phyloP scores from a whole-genome alignment of 2,888 invertebrate species.

The Ochropleura plecta region DNA sequence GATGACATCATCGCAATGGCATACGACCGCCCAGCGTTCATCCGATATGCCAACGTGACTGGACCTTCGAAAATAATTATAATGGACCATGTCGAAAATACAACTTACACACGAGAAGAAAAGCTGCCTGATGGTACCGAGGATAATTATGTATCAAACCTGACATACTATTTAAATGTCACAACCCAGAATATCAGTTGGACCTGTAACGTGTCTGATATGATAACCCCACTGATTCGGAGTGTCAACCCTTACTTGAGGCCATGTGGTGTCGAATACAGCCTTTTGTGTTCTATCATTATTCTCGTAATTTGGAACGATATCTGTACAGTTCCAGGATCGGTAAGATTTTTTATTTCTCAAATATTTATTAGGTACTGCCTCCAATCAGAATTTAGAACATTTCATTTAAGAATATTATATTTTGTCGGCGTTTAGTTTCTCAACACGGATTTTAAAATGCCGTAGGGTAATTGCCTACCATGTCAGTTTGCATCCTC shows the following conservation, averaged over 20 bases:
- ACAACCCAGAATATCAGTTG: conserved; percentile 74
- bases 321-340: conserved; percentile 90
- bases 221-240: conserved; percentile 91
- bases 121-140: conserved; percentile 45
- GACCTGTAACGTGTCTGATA: conserved; percentile 87
- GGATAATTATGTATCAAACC: conserved; percentile 61
- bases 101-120: conserved; percentile 69
- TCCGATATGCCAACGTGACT: conserved; percentile 82
- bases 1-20: conserved; percentile 93
- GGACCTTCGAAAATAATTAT: conserved; percentile 74
- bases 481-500: conserved; percentile 13
- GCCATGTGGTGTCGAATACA: conserved; percentile 96
- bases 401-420: not conserved
- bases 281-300: conserved; percentile 94
- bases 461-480: not conserved
- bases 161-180: conserved; percentile 68
- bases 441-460: not conserved
- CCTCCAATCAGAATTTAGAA: not conserved
- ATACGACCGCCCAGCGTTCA: conserved; percentile 77
- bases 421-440: not conserved
- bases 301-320: conserved; percentile 95
- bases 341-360: conserved; percentile 75
- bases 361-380: not conserved
- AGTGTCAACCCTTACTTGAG: conserved; percentile 94
- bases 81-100: conserved; percentile 73